Base-by-base conservation (phyloP, 2,113 vertebrate genomes). In the Prunella himalayana region DNA sequence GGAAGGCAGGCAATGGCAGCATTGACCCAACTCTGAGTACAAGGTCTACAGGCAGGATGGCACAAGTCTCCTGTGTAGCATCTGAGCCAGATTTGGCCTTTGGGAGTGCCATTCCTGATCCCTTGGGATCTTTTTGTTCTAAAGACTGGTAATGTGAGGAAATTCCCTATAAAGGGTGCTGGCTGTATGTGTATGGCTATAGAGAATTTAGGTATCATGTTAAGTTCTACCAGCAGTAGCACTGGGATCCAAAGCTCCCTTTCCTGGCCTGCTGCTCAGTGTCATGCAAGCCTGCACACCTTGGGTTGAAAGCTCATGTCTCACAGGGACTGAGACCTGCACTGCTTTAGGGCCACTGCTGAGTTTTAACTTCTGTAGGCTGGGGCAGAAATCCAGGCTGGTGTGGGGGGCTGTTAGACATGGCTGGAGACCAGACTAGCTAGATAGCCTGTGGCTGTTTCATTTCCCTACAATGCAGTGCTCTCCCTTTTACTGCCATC, bases 81-180 rank as follows among this genome's bases (percentile, higher is more conserved):
- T n/a, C 37, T 64, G 54, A 64, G n/a, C 35, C 65, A 71, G 33
- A 22, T 66, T 78, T 70, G 60, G 8, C 60, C 44, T 78, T 54
- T 13, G 30, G 45, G 35, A 30, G n/a, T 81, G 39, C n/a, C 0
- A 0, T 63, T 54, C 42, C 37, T 27, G 10, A 51, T 35, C 39
- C 24, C 24, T 35, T 54, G 39, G 39, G 22, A 59, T 59, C n/a
- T 59, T 7, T 25, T 33, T 12, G 1, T 70, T 77, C 11, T 7
- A 24, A 53, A 25, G 33, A 70, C 82, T 51, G 28, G 8, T 76
- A 83, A 1, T 19, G 10, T 42, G 64, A 73, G 33, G 71, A 70
- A 44, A 15, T 65, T n/a, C 22, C 27, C 18, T 79, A 0, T 71
- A 15, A 56, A 76, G 21, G 15, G 5, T 75, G 35, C 35, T 73